phyloP scores from a whole-genome alignment of 1,140 invertebrate species.

The Hyles euphorbiae region DNA sequence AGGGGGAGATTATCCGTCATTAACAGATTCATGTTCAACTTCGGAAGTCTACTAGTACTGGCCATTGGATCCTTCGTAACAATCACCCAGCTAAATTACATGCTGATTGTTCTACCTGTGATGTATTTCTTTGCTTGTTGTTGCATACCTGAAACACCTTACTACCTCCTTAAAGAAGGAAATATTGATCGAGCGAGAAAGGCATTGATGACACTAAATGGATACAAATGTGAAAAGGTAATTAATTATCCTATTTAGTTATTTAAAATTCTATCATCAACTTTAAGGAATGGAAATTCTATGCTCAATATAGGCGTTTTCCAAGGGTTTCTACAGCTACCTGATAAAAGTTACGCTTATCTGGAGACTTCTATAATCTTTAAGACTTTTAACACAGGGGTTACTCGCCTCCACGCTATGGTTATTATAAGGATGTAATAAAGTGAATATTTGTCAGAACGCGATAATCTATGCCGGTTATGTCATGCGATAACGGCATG shows the following conservation, averaged over 20 bases:
- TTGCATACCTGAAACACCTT: constrained; percentile 84
- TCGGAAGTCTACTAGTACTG: constrained; percentile 75
- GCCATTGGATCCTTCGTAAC: constrained; percentile 66
- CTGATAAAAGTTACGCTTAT: too few relatives aligned
- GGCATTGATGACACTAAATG: constrained; percentile 42
- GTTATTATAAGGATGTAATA: too few relatives aligned
- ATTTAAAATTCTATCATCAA: too few relatives aligned
- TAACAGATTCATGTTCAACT: constrained; percentile 78
- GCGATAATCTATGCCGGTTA: too few relatives aligned
- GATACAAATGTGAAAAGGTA: constrained; percentile 30
- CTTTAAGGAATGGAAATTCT: too few relatives aligned
- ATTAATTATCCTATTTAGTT: neutral
- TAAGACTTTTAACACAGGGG: too few relatives aligned
- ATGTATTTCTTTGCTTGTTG: constrained; percentile 75
- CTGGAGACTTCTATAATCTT: too few relatives aligned
- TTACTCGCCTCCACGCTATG: too few relatives aligned
- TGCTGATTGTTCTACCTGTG: constrained; percentile 48
- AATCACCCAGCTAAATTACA: constrained; percentile 57
- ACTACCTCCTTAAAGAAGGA: constrained; percentile 77
- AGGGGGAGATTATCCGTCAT: constrained; percentile 78
- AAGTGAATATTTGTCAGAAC: too few relatives aligned
- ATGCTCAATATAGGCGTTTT: too few relatives aligned
- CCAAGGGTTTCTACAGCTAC: too few relatives aligned
- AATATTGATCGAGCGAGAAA: constrained; percentile 46
- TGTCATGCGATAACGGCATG: too few relatives aligned